Evolutionary conservation across 1,140 invertebrate genomes (phyloP).

Genomic region (Listronotus oregonensis): DNA sequence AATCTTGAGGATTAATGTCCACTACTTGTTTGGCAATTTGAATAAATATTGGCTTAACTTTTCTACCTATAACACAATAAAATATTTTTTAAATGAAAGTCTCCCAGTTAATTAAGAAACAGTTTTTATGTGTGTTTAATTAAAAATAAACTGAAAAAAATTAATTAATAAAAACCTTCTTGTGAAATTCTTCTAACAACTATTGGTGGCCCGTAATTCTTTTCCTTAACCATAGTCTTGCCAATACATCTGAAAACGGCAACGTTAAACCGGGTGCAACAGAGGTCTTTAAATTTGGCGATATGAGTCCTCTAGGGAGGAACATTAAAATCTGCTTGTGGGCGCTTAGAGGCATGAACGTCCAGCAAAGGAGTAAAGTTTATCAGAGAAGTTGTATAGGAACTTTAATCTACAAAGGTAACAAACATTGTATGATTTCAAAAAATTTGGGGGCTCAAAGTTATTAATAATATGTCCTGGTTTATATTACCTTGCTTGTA

Average conservation of each 20-base stretch:
- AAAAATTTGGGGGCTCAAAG: too few relatives aligned
- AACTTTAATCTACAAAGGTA: too few relatives aligned
- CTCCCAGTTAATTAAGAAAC: too few relatives aligned
- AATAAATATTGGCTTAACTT: slow-evolving; percentile 64
- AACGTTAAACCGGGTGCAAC: slow-evolving; percentile 67
- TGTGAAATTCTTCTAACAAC: slow-evolving; percentile 66
- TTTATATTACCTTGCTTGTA: too few relatives aligned
- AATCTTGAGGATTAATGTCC: slow-evolving; percentile 63
- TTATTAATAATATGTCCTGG: too few relatives aligned
- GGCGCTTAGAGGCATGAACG: slow-evolving; percentile 62
- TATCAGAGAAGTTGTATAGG: slow-evolving; percentile 67
- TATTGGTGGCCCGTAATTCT: slow-evolving; percentile 71
- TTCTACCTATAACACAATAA: slow-evolving; percentile 53
- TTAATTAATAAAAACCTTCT: slow-evolving; percentile 55
- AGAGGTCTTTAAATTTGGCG: slow-evolving; percentile 61
- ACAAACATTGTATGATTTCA: too few relatives aligned
- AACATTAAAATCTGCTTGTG: slow-evolving; percentile 55
- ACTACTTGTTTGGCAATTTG: slow-evolving; percentile 71
- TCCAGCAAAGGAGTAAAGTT: slow-evolving; percentile 69
- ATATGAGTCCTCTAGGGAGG: slow-evolving; percentile 58
- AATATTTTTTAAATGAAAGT: too few relatives aligned
- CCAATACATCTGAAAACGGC: slow-evolving; percentile 66
- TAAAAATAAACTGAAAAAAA: too few relatives aligned
- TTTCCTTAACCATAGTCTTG: slow-evolving; percentile 70
- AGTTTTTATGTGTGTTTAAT: too few relatives aligned